These are phyloP conservation scores for Drosophila ustulata DNA, from an alignment of 2,888 invertebrate species.

Conservation along the genomic window DNA sequence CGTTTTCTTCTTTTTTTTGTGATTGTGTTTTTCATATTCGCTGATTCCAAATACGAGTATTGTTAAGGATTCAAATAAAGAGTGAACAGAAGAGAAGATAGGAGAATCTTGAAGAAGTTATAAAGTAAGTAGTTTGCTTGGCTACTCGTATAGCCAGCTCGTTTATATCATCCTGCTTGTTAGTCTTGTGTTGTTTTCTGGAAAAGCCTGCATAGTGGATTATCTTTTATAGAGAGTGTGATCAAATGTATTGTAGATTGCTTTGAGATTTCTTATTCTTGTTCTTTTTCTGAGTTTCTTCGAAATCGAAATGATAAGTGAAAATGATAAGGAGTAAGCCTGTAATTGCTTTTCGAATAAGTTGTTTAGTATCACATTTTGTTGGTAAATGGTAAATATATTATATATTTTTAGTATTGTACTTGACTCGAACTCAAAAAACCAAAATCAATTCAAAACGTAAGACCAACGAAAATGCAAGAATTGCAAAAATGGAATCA, in stretches of 20 bases:
- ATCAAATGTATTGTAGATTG: constrained; percentile 46
- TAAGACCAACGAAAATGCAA: constrained; percentile 52
- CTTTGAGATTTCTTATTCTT: constrained; percentile 48
- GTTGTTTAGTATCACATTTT: constrained; percentile 51
- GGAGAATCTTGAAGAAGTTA: constrained; percentile 26
- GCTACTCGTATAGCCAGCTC: constrained; percentile 32
- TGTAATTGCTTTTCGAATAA: constrained; percentile 59
- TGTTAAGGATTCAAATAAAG: constrained; percentile 25
- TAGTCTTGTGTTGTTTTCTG: constrained; percentile 66
- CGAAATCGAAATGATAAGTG: constrained; percentile 36
- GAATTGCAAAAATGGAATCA: constrained; percentile 24
- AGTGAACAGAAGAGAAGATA: constrained; percentile 13
- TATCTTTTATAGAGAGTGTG: constrained; percentile 50
- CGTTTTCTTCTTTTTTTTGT: constrained; percentile 6
- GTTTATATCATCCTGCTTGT: constrained; percentile 66
- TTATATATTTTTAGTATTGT: constrained; percentile 31
- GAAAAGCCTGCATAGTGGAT: constrained; percentile 63
- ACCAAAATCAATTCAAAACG: constrained; percentile 38
- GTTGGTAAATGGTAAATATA: constrained; percentile 35
- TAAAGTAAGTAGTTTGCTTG: constrained; percentile 25
- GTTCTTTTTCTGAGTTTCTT: constrained; percentile 25
- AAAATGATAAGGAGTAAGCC: constrained; percentile 53
- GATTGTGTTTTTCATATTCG: constrained; percentile 46
- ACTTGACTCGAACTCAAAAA: constrained; percentile 45
- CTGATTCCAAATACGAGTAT: constrained; percentile 40